These are phyloP conservation scores for Cheilosia soror DNA, from an alignment of 2,888 invertebrate species.

Conservation along the genomic window DNA sequence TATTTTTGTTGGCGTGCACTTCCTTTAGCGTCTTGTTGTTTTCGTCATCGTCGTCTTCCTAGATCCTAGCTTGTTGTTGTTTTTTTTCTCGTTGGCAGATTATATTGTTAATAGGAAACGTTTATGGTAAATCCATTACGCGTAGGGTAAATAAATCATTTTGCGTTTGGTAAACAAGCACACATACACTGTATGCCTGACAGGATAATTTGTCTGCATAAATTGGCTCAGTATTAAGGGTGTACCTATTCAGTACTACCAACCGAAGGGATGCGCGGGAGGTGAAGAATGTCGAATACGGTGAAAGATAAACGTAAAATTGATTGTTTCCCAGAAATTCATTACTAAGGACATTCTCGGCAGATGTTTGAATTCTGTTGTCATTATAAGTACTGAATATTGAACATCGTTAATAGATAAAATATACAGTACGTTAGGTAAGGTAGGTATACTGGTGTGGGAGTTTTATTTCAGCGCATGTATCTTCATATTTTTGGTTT, in stretches of 20 bases:
- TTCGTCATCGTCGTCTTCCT: neutral
- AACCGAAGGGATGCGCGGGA: too few species aligned
- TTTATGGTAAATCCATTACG: conserved; percentile 67
- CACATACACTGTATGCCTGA: conserved; percentile 33
- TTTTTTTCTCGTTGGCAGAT: conserved; percentile 45
- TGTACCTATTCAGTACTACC: neutral
- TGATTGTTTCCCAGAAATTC: conserved; percentile 36
- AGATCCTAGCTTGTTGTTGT: conserved; percentile 14
- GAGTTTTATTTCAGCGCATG: neutral
- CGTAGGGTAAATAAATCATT: conserved; percentile 66
- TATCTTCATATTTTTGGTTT: too few species aligned
- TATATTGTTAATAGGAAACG: conserved; percentile 59
- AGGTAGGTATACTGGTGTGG: neutral
- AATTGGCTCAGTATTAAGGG: conserved; percentile 49
- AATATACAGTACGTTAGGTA: neutral
- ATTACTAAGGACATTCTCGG: conserved; percentile 22
- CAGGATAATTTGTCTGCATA: conserved; percentile 65
- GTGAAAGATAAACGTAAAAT: conserved; percentile 38
- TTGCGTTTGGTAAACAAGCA: conserved; percentile 7
- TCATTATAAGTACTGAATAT: conserved; percentile 19
- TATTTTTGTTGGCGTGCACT: conserved; percentile 8
- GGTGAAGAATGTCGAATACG: neutral
- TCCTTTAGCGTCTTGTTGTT: neutral
- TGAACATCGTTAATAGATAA: conserved; percentile 3
- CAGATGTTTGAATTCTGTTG: conserved; percentile 16